Percentiles rank a stretch among this genome's conserved stretches.
These are phyloP conservation scores for Argopecten irradians DNA, from an alignment of 1,140 invertebrate genomes.

Conservation along the genomic window DNA sequence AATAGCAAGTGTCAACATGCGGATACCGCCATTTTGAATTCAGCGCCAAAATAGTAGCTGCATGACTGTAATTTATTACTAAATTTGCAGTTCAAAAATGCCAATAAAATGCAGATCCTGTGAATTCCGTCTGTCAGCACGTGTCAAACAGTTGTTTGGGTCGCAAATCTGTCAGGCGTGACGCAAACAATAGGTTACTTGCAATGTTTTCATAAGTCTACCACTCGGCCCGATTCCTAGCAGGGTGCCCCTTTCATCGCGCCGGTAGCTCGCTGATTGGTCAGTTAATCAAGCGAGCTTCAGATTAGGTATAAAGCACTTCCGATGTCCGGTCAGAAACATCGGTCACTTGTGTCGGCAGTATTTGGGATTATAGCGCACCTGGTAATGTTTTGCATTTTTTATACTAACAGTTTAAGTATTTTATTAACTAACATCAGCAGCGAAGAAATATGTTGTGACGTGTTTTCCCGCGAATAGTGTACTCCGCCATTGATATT, in stretches of 20 bases:
- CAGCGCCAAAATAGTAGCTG: constrained; percentile 40
- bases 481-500: neutral
- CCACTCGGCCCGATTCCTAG: constrained; percentile 33
- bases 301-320: neutral
- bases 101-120: neutral
- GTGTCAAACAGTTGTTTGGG: neutral
- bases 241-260: constrained; percentile 30
- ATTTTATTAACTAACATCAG: neutral
- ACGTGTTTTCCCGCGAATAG: constrained; percentile 14
- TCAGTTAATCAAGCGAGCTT: constrained; percentile 34
- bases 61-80: neutral
- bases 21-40: constrained; percentile 60
- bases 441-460: constrained; percentile 21
- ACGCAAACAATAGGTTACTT: neutral
- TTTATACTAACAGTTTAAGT: neutral
- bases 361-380: neutral
- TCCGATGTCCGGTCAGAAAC: neutral
- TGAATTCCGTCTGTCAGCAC: neutral
- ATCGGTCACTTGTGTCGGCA: neutral
- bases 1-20: constrained; percentile 60
- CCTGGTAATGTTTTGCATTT: neutral
- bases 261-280: constrained; percentile 45
- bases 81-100: neutral
- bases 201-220: constrained; percentile 37
- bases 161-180: neutral